Conservation (phyloP, 1,140 invertebrate genomes). For the Drosophila kurseongensis region DNA sequence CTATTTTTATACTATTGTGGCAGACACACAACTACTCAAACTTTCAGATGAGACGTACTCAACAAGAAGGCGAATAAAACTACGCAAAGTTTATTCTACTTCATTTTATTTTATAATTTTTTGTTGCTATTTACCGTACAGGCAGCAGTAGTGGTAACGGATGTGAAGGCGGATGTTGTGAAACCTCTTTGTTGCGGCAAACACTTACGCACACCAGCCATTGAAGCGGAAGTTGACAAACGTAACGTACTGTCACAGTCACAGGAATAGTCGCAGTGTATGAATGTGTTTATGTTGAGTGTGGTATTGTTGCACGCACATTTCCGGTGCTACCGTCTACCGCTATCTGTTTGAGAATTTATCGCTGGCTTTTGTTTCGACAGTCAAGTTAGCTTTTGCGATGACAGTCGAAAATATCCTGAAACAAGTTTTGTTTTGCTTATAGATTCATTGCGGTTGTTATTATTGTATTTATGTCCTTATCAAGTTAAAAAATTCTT, state of each 20-base stretch:
- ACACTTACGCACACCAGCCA: constrained; percentile 41
- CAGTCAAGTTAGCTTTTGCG: constrained; percentile 38
- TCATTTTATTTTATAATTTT: constrained; percentile 39
- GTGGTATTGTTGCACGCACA: constrained; percentile 62
- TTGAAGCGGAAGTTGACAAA: constrained; percentile 65
- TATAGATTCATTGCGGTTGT: background rate
- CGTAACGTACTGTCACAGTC: constrained; percentile 47
- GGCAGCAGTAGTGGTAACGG: constrained; percentile 16
- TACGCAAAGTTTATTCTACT: constrained; percentile 50
- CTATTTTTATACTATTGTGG: too few species aligned
- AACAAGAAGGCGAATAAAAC: constrained; percentile 12
- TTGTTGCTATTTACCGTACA: background rate
- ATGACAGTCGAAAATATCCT: constrained; percentile 52
- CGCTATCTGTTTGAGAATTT: constrained; percentile 39
- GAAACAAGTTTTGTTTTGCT: constrained; percentile 10
- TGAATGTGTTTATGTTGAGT: constrained; percentile 14
- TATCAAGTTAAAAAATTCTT: too few species aligned
- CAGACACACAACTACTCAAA: constrained; percentile 1
- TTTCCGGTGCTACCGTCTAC: constrained; percentile 50
- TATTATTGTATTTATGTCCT: too few species aligned
- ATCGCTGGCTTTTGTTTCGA: constrained; percentile 58
- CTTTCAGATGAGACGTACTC: background rate
- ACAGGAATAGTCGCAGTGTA: constrained; percentile 1
- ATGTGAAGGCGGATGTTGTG: constrained; percentile 59
- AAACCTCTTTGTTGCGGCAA: constrained; percentile 61